Evolutionary conservation across 2,888 invertebrate genomes (phyloP).

Genomic region (Lomographa bimaculata): DNA sequence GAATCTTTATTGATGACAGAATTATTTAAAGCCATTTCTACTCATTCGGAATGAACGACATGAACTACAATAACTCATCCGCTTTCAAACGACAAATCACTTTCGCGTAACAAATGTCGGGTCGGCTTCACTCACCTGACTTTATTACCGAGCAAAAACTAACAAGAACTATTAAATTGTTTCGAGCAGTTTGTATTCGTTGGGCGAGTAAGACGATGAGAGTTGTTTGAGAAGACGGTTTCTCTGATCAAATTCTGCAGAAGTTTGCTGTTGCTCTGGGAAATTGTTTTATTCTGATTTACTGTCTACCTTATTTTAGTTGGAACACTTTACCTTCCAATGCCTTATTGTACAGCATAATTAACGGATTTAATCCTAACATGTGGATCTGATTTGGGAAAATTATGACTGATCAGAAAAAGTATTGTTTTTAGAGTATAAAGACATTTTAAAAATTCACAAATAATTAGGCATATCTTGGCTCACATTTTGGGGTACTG

Average conservation of each 20-base stretch:
- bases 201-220: slow-evolving; percentile 19
- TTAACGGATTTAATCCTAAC: no score
- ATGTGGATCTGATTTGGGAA: no score
- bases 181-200: slow-evolving; percentile 35
- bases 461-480: no score
- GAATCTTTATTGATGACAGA: slow-evolving; percentile 8
- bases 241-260: slow-evolving; percentile 4
- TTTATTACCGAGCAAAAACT: slow-evolving; percentile 34
- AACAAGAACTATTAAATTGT: slow-evolving; percentile 36
- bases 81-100: slow-evolving; percentile 42
- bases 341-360: no score
- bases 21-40: slow-evolving; percentile 22
- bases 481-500: no score
- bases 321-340: no score
- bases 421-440: no score
- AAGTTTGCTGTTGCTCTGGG: not conserved
- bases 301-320: no score
- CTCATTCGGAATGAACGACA: slow-evolving; percentile 19
- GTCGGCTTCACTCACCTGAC: slow-evolving; percentile 32
- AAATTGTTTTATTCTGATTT: slow-evolving; percentile 1
- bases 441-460: no score
- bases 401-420: no score
- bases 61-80: slow-evolving; percentile 33
- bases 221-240: slow-evolving; percentile 18
- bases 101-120: slow-evolving; percentile 45